Conservation (phyloP, 2,888 invertebrate species). For the Lissocephala sabroskyi region DNA sequence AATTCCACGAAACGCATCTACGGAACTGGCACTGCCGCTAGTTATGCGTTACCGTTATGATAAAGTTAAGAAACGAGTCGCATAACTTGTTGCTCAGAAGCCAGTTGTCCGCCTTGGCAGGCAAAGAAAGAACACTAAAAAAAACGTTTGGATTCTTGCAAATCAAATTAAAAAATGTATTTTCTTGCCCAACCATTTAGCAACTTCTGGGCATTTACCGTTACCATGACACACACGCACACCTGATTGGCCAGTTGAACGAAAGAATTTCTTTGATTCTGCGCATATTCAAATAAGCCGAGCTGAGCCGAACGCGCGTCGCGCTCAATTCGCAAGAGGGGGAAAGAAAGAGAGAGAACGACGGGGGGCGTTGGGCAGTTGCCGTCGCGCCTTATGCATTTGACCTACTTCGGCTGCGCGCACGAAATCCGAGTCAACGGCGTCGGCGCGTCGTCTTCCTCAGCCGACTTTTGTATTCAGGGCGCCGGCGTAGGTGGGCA, state of each 20-base stretch:
- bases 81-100: slow-evolving; percentile 54
- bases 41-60: slow-evolving; percentile 2
- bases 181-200: too few species aligned
- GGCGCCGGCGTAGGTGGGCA: slow-evolving; percentile 31
- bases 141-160: too few species aligned
- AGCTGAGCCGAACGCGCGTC: slow-evolving; percentile 19
- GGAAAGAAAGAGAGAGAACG: not conserved
- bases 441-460: slow-evolving; percentile 10
- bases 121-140: too few species aligned
- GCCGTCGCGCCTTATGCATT: slow-evolving; percentile 60
- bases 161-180: too few species aligned
- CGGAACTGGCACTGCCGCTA: not conserved
- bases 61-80: slow-evolving; percentile 30
- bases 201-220: too few species aligned
- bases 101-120: too few species aligned
- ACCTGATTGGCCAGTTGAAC: too few species aligned
- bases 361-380: slow-evolving; percentile 18
- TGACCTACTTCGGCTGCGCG: slow-evolving; percentile 41
- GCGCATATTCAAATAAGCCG: slow-evolving; percentile 18
- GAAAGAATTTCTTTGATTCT: slow-evolving; percentile 46
- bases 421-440: too few species aligned
- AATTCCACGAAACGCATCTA: not conserved
- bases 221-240: too few species aligned
- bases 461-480: slow-evolving; percentile 55
- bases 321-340: slow-evolving; percentile 39